Evolutionary conservation across 53 echinoderm and acorn worm genomes (phyloP).

Genomic region (Henricia sp.): DNA sequence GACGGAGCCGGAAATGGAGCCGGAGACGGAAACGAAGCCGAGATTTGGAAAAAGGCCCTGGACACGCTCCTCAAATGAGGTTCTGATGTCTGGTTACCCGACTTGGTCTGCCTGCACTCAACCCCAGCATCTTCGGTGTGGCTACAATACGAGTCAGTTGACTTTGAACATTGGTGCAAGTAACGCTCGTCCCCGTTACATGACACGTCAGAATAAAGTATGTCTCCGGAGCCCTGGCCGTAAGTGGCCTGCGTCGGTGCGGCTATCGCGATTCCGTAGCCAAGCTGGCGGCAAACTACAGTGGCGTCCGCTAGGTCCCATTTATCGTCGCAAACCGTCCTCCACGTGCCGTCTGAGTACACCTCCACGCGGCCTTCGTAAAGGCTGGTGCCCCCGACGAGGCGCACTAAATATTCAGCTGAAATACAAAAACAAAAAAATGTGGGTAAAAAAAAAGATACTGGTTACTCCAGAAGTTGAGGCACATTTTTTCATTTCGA

Average conservation of each 20-base stretch:
- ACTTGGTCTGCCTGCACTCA: neutral
- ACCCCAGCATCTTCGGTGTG: conserved; percentile 11
- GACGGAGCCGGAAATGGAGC: neutral
- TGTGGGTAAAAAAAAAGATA: neutral
- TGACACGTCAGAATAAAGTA: conserved; percentile 28
- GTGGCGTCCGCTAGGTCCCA: conserved; percentile 7
- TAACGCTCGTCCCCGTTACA: conserved; percentile 46
- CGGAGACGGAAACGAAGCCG: neutral
- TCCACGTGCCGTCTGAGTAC: neutral
- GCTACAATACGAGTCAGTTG: neutral
- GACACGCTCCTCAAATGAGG: neutral
- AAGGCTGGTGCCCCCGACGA: conserved; percentile 21
- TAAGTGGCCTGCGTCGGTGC: neutral
- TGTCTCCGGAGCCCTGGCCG: conserved; percentile 43
- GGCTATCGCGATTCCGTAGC: neutral
- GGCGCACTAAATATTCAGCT: too few species aligned
- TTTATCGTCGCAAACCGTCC: conserved; percentile 25
- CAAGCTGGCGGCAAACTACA: conserved; percentile 43
- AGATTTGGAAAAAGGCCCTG: neutral
- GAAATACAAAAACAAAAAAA: too few species aligned
- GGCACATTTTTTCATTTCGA: too few species aligned
- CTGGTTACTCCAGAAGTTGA: too few species aligned
- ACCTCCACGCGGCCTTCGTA: conserved; percentile 52
- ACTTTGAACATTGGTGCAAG: neutral
- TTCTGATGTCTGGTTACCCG: neutral